phyloP scores from a whole-genome alignment of 2,888 invertebrate genomes.

The Pediacus dermestoides region DNA sequence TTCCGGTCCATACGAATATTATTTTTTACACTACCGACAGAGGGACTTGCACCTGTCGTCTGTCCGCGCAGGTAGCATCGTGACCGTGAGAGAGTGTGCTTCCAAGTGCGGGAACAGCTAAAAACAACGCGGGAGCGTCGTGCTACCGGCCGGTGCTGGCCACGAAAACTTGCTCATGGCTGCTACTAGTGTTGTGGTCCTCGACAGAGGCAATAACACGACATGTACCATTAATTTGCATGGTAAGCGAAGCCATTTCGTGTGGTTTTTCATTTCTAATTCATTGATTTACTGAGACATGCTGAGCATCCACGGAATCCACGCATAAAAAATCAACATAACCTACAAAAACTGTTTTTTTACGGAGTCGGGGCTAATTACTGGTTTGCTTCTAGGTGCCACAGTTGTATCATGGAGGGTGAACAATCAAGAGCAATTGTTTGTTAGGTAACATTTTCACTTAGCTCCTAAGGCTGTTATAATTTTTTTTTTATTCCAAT shows the following conservation, averaged over 20 bases:
- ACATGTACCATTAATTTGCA: constrained; percentile 95
- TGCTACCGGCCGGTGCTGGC: constrained; percentile 46
- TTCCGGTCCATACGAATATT: constrained; percentile 12
- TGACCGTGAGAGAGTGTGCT: constrained; percentile 39
- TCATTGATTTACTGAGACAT: constrained; percentile 7
- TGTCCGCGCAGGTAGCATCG: constrained; percentile 44
- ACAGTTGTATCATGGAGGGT: constrained; percentile 96
- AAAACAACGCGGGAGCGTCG: constrained; percentile 42
- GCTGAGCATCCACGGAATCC: too few species aligned
- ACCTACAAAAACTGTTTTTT: constrained; percentile 31
- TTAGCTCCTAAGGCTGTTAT: not conserved
- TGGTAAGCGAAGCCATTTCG: constrained; percentile 63
- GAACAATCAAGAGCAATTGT: constrained; percentile 93
- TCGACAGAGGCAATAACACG: constrained; percentile 94
- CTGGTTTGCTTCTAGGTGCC: constrained; percentile 66
- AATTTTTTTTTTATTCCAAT: constrained; percentile 39
- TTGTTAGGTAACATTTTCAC: constrained; percentile 77
- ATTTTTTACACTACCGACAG: constrained; percentile 42
- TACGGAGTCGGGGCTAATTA: too few species aligned
- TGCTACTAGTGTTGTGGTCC: constrained; percentile 90
- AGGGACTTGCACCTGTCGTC: constrained; percentile 45
- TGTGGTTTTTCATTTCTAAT: not conserved
- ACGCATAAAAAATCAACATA: constrained; percentile 36
- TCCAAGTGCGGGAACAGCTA: constrained; percentile 37
- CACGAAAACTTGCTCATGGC: constrained; percentile 52